These are phyloP conservation scores for Heteronetta atricapilla DNA, from an alignment of 2,113 vertebrate genomes.

Conservation along the genomic window DNA sequence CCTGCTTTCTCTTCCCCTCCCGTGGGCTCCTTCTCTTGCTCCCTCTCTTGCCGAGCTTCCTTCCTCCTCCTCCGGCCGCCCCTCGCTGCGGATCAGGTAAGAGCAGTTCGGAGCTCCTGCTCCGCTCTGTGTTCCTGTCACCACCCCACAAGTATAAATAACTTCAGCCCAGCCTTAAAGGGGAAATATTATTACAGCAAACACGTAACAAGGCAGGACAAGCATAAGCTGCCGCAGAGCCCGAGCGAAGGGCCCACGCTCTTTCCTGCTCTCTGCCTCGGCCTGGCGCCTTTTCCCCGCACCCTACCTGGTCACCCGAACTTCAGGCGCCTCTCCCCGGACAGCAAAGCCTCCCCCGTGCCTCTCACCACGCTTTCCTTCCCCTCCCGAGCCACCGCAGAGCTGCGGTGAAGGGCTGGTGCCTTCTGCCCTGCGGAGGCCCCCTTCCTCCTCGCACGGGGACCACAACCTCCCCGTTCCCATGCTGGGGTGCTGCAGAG, in stretches of 20 bases:
- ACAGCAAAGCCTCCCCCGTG: not conserved
- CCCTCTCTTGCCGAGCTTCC: conserved; percentile 20
- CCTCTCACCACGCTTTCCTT: not conserved
- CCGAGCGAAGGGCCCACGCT: not conserved
- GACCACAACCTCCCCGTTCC: conserved; percentile 1
- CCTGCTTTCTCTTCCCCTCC: conserved; percentile 33
- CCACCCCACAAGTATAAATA: conserved; percentile 71
- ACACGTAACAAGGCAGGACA: conserved; percentile 64
- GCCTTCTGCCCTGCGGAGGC: not conserved
- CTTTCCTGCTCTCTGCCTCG: not conserved
- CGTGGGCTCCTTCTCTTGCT: not conserved
- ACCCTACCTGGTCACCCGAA: not conserved
- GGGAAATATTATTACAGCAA: conserved; percentile 73
- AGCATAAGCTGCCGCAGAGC: not conserved
- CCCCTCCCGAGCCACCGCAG: not conserved
- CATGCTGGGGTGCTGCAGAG: not conserved
- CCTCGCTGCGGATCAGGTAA: conserved; percentile 50
- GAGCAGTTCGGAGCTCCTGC: conserved; percentile 29
- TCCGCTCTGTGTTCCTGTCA: conserved; percentile 66
- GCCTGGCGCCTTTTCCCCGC: not conserved
- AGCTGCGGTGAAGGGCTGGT: not conserved
- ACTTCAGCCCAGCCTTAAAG: conserved; percentile 73
- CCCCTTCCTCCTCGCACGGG: not conserved
- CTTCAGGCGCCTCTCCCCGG: not conserved
- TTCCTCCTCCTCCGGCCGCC: not conserved